A percentile compares a stretch with the other conserved stretches of the same genome.
Conservation (phyloP, 1,140 invertebrate genomes). For the Drosophila punjabiensis region DNA sequence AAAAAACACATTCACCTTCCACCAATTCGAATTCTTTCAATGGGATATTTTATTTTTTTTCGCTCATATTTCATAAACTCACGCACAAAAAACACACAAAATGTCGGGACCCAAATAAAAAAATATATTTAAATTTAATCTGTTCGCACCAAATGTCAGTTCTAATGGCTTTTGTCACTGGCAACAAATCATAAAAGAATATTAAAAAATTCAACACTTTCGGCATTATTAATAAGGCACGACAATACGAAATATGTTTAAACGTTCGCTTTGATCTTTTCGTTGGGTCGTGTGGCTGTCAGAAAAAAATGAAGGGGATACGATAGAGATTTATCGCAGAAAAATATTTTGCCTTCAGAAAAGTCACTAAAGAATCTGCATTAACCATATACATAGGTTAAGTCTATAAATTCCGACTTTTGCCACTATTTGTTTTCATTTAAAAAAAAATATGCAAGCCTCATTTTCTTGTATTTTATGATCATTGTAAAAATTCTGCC, state of each 20-base stretch:
- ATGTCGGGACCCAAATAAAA: conserved; percentile 11
- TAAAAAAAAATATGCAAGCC: conserved; percentile 35
- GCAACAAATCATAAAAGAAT: conserved; percentile 72
- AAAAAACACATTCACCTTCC: conserved; percentile 21
- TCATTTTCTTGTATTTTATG: conserved; percentile 37
- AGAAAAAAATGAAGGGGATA: conserved; percentile 41
- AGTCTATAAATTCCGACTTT: conserved; percentile 48
- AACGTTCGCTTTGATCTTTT: conserved; percentile 63
- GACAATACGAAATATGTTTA: conserved; percentile 65
- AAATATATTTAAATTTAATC: conserved; percentile 66
- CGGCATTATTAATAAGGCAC: conserved; percentile 69
- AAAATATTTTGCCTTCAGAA: conserved; percentile 74
- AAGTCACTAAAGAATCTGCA: conserved; percentile 54
- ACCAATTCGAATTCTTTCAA: background rate
- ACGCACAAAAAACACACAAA: conserved; percentile 7
- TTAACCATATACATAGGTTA: conserved; percentile 56
- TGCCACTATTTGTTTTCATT: conserved; percentile 31
- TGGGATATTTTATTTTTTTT: conserved; percentile 6
- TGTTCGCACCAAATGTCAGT: conserved; percentile 76
- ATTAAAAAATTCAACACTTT: conserved; percentile 51
- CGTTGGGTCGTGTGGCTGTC: conserved; percentile 70
- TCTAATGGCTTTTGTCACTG: conserved; percentile 76
- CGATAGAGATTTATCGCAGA: conserved; percentile 70
- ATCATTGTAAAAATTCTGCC: conserved; percentile 20
- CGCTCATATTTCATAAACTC: conserved; percentile 22